Conservation (phyloP, 92 coral and sea anemone species). For the Paragorgia papillata region DNA sequence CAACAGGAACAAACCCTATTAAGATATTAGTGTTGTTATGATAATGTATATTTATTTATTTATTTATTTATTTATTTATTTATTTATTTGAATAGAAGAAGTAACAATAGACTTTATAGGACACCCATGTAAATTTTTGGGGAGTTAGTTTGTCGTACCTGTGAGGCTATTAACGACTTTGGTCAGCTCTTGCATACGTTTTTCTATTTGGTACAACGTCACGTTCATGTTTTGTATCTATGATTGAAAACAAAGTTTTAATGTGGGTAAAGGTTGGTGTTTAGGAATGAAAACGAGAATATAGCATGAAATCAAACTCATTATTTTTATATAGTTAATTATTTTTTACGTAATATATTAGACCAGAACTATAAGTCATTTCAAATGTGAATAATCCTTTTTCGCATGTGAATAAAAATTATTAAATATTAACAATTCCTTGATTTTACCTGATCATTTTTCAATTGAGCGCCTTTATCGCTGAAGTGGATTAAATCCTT, state of each 20-base stretch:
- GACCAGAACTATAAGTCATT: too few relatives aligned
- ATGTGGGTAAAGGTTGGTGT: too few relatives aligned
- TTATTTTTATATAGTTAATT: too few relatives aligned
- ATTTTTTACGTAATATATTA: too few relatives aligned
- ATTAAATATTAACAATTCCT: neutral
- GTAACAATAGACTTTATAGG: neutral
- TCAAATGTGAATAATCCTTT: too few relatives aligned
- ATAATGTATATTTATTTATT: neutral
- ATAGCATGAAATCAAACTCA: too few relatives aligned
- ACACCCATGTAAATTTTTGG: neutral
- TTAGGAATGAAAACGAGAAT: too few relatives aligned
- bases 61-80: neutral
- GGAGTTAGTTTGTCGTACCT: neutral
- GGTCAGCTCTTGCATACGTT: constrained; percentile 20
- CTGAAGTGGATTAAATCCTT: constrained; percentile 4
- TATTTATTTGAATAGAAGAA: too few relatives aligned
- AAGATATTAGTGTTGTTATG: neutral
- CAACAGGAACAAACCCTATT: constrained; percentile 35
- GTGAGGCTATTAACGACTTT: constrained; percentile 24
- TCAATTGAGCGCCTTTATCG: constrained; percentile 25
- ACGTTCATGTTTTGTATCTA: constrained; percentile 34
- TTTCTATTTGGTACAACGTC: constrained; percentile 25
- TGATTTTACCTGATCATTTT: constrained; percentile 18
- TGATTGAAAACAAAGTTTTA: neutral
- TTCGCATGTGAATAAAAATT: too few relatives aligned